These are phyloP conservation scores for Theretra japonica DNA, from an alignment of 2,888 invertebrate species.

Conservation along the genomic window DNA sequence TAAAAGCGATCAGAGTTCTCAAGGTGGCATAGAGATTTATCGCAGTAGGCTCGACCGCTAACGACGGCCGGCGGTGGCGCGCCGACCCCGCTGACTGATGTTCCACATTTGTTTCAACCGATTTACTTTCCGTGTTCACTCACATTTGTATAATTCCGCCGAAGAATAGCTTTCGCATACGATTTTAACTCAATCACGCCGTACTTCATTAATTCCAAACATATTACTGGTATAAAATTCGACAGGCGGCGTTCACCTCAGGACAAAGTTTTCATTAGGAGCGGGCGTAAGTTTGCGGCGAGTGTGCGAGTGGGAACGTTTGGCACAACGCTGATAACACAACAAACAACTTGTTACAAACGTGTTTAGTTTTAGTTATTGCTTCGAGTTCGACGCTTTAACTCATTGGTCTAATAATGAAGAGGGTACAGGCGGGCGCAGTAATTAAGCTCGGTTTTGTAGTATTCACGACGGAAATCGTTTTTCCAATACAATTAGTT, in stretches of 20 bases:
- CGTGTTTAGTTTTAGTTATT: slow-evolving; percentile 85
- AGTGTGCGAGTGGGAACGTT: slow-evolving; percentile 76
- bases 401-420: slow-evolving; percentile 81
- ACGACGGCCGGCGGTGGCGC: slow-evolving; percentile 63
- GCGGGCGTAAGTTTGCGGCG: slow-evolving; percentile 76
- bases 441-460: slow-evolving; percentile 73
- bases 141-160: slow-evolving; percentile 47
- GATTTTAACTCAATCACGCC: slow-evolving; percentile 36
- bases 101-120: slow-evolving; percentile 81
- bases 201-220: slow-evolving; percentile 29
- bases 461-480: slow-evolving; percentile 35
- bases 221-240: slow-evolving; percentile 61
- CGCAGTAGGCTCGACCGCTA: slow-evolving; percentile 75
- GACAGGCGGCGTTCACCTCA: slow-evolving; percentile 62
- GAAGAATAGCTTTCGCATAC: slow-evolving; percentile 28
- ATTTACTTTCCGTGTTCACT: slow-evolving; percentile 74
- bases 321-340: slow-evolving; percentile 82
- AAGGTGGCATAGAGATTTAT: slow-evolving; percentile 80
- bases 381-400: slow-evolving; percentile 80
- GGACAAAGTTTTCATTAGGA: slow-evolving; percentile 80
- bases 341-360: slow-evolving; percentile 85
- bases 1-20: slow-evolving; percentile 66
- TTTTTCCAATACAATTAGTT: slow-evolving; percentile 31
- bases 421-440: slow-evolving; percentile 66
- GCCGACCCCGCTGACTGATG: slow-evolving; percentile 74